Evolutionary conservation across 1,140 invertebrate genomes (phyloP).

Genomic region (Hylaeus anthracinus): DNA sequence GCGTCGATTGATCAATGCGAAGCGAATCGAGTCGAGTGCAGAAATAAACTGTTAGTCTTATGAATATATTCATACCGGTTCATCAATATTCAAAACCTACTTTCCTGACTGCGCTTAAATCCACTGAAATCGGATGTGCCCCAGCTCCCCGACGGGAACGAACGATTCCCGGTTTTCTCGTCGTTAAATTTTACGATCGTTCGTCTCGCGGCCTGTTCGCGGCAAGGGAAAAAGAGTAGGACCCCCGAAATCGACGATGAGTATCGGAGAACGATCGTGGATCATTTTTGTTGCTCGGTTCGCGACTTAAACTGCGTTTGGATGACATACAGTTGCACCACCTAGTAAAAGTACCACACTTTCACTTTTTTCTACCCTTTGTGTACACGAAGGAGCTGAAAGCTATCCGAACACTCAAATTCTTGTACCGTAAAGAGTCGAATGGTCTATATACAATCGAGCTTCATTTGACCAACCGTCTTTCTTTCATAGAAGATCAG

Average conservation of each 20-base stretch:
- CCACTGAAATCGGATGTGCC: conserved; percentile 56
- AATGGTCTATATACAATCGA: too few relatives aligned
- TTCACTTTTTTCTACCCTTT: too few relatives aligned
- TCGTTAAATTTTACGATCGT: conserved; percentile 34
- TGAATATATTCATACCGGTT: conserved; percentile 66
- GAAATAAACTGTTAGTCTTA: conserved; percentile 66
- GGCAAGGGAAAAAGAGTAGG: neutral
- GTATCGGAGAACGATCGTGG: neutral
- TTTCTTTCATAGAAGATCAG: too few relatives aligned
- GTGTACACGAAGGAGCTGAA: too few relatives aligned
- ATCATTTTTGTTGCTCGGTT: neutral
- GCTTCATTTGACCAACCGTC: too few relatives aligned
- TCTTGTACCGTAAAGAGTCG: too few relatives aligned
- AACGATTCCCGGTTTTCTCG: conserved; percentile 45
- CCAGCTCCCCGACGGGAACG: conserved; percentile 20
- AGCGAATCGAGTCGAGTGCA: conserved; percentile 52
- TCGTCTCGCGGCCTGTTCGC: conserved; percentile 9
- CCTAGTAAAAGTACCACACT: too few relatives aligned
- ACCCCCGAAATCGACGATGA: neutral
- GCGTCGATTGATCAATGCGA: conserved; percentile 55
- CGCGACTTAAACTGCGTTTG: too few relatives aligned
- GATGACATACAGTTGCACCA: too few relatives aligned
- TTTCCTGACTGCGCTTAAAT: conserved; percentile 59
- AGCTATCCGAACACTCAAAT: too few relatives aligned
- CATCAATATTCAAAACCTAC: conserved; percentile 68